Evolutionary conservation across 2,888 invertebrate species (phyloP), one percentile per base, ranked within the genome.

Genomic region (Trachelus tabidus): DNA sequence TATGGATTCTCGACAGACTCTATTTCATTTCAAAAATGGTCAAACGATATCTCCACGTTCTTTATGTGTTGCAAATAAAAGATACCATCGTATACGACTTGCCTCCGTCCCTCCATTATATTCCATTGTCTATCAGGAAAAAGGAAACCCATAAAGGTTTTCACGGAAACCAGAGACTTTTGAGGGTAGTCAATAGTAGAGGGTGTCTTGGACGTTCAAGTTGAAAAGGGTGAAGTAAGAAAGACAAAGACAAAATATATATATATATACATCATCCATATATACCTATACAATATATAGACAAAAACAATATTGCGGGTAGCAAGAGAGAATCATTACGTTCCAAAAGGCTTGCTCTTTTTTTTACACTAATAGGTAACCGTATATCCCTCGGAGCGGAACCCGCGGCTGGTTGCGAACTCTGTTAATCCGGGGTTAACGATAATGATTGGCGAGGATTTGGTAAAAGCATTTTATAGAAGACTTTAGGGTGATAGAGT

Each of bases 1-100:
- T 23, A 56, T 56, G 56, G 23, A 56, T 56, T 23, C 23, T 56
- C 2, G 23, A 56, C 56, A 56, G 56, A 79, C 80, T 81, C 81
- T 75, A 69, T 79, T 73, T 34, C n/a, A 73, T 69, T 71, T 34
- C 15, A 11, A 71, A 71, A 71, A 71, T 71, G 71, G 71, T 31
- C 71, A 71, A 71, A 71, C 31, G 31, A 33, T 71, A 33, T 31
- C 31, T 71, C 15, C 71, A 12, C 31, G 56, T 23, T 56, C 56
- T 56, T 56, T 56, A 56, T 56, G 56, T 23, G 9, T 23, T 56
- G 15, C 56, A 56, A 23, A 56, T 23, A 56, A 56, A 23, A 56
- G 56, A 23, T 56, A 15, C 9, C 56, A 9, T 56, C 56, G 56
- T 56, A 9, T 23, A 56, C 23, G 23, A 56, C 56, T 56, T 56